Evolutionary conservation across 1,140 invertebrate genomes (phyloP).

Genomic region (Melitaea cinxia): DNA sequence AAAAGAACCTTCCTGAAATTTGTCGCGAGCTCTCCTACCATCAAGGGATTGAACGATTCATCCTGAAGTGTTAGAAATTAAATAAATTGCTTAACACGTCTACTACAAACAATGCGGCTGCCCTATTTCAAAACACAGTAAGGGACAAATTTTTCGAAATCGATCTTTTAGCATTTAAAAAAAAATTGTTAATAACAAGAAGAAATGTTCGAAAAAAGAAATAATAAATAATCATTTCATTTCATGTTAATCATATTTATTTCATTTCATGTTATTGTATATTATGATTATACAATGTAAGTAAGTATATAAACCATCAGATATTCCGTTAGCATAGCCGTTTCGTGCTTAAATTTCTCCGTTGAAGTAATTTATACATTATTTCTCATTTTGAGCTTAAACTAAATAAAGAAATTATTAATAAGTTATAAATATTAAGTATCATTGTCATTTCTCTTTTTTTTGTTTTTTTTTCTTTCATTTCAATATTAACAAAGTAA

Average conservation of each 20-base stretch:
- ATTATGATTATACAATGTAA: not conserved
- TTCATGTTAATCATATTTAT: not conserved
- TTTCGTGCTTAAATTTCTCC: conserved; percentile 14
- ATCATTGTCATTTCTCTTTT: conserved; percentile 2
- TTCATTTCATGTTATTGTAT: not conserved
- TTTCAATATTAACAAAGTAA: not conserved
- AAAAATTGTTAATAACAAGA: not conserved
- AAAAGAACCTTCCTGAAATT: no score
- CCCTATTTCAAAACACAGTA: no score
- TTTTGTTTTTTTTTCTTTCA: conserved; percentile 20
- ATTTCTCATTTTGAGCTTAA: conserved; percentile 41
- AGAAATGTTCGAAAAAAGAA: no score
- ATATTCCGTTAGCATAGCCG: conserved; percentile 25
- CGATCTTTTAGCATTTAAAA: no score
- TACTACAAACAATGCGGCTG: no score
- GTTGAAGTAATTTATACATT: not conserved
- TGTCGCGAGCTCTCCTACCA: no score
- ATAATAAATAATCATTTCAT: not conserved
- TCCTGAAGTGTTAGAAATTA: no score
- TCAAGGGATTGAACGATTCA: no score
- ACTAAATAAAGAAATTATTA: conserved; percentile 14
- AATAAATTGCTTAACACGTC: no score
- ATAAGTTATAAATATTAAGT: conserved; percentile 12
- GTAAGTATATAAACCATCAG: not conserved
- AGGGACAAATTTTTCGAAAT: no score